Percentiles rank a stretch among this genome's conserved stretches.
Evolutionary conservation across 2,113 vertebrate species (phyloP).

Genomic region (Anser cygnoides): DNA sequence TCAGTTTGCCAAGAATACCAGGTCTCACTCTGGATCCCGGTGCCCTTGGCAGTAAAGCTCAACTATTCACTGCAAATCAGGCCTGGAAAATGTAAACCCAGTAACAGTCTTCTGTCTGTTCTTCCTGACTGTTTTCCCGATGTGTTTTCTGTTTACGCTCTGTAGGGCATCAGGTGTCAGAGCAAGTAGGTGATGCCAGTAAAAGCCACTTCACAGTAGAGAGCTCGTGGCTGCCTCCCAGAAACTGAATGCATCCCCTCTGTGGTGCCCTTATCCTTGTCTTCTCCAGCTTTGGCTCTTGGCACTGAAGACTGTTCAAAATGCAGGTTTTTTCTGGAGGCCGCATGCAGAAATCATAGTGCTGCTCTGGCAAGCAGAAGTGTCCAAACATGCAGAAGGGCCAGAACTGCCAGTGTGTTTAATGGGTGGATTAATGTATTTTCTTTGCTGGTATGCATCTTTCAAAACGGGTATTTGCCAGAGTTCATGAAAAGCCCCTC

Average conservation of each 20-base stretch:
- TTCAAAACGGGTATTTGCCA: not conserved
- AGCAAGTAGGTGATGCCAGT: constrained; percentile 50
- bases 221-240: constrained; percentile 40
- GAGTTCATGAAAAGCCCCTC: constrained; percentile 10
- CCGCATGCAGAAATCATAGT: constrained; percentile 33
- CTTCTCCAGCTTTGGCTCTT: not conserved
- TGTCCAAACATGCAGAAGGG: constrained; percentile 24
- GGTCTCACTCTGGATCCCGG: not conserved
- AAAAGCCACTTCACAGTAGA: constrained; percentile 55
- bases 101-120: constrained; percentile 53
- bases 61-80: constrained; percentile 20
- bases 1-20: not conserved
- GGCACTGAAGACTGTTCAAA: constrained; percentile 25
- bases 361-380: constrained; percentile 35
- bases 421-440: constrained; percentile 22
- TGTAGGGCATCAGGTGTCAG: constrained; percentile 46
- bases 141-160: constrained; percentile 48
- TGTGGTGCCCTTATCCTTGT: constrained; percentile 56
- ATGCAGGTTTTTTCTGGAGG: constrained; percentile 53
- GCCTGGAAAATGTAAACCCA: constrained; percentile 49
- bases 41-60: not conserved
- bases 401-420: constrained; percentile 41
- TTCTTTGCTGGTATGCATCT: constrained; percentile 9
- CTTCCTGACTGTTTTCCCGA: constrained; percentile 7
- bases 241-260: constrained; percentile 33